A percentile compares a stretch with the other conserved stretches of the same genome.
phyloP scores from a whole-genome alignment of 2,113 vertebrate species.

The Gorsachius goisagi region DNA sequence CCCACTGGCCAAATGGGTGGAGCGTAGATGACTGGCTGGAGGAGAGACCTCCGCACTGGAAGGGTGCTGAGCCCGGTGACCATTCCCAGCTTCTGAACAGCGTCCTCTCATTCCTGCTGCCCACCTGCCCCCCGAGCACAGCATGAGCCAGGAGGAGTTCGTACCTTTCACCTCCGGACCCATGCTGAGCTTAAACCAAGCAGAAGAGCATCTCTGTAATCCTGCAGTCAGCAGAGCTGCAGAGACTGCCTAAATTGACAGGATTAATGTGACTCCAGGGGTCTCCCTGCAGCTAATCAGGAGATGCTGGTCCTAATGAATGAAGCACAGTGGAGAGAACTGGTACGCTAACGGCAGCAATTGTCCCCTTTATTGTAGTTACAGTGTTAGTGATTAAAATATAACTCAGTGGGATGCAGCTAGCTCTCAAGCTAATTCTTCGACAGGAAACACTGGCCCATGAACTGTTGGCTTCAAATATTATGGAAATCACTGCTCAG shows the following conservation, averaged over 20 bases:
- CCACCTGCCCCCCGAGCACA: too few species aligned
- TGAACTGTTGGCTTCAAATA: neutral
- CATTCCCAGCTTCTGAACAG: rapidly evolving
- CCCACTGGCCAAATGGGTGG: rapidly evolving
- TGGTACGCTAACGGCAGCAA: neutral
- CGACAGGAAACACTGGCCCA: neutral
- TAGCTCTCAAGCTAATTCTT: constrained; percentile 1
- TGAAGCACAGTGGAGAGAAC: neutral
- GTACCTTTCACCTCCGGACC: neutral
- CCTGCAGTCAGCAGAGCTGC: neutral
- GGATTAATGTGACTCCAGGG: constrained; percentile 21
- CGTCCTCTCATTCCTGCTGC: neutral
- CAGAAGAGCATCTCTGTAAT: neutral
- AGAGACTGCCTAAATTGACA: neutral
- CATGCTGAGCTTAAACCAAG: neutral
- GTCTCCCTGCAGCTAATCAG: constrained; percentile 7
- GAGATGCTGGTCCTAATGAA: neutral
- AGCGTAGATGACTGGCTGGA: rapidly evolving
- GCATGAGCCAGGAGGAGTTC: rapidly evolving
- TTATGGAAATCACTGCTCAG: neutral
- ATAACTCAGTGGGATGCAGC: neutral
- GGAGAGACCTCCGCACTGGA: rapidly evolving
- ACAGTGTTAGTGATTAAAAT: neutral
- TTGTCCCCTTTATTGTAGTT: neutral
- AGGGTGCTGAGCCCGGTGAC: rapidly evolving